Percentiles rank a stretch among this genome's conserved stretches.
phyloP scores from a whole-genome alignment of 2,113 vertebrate genomes.

The Pteronura brasiliensis region DNA sequence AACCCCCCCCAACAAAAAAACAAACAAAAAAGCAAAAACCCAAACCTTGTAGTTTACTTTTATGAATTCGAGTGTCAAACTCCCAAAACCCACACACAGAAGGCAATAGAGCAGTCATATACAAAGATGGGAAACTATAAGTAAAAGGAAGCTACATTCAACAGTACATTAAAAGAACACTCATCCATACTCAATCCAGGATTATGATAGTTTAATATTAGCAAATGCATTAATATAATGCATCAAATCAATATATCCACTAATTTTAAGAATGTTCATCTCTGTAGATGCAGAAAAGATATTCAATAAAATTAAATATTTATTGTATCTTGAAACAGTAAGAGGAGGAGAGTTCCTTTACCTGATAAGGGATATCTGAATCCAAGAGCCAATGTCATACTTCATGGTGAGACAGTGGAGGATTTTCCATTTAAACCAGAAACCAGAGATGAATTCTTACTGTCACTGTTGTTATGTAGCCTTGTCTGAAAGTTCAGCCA shows the following conservation, averaged over 20 bases:
- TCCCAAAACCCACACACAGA: not conserved
- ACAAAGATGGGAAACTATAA: not conserved
- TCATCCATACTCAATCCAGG: not conserved
- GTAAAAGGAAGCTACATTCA: not conserved
- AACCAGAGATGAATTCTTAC: conserved; percentile 41
- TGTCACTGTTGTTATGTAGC: conserved; percentile 27
- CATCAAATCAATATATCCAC: not conserved
- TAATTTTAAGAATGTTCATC: conserved; percentile 6
- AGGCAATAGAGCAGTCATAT: not conserved
- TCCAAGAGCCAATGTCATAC: not conserved
- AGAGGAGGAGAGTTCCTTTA: not conserved
- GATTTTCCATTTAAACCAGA: conserved; percentile 44
- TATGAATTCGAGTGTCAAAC: not conserved
- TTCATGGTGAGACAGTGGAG: conserved; percentile 7
- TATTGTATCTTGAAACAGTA: not conserved
- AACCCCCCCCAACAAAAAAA: too few species aligned
- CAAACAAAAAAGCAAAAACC: too few species aligned
- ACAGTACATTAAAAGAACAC: not conserved
- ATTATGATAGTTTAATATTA: not conserved
- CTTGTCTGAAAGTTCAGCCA: conserved; percentile 47
- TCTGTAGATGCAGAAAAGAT: not conserved
- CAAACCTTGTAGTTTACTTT: not conserved
- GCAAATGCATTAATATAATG: not conserved
- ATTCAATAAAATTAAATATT: conserved; percentile 26
- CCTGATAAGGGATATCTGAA: not conserved